Evolutionary conservation across 2,888 invertebrate species (phyloP).

Genomic region (Caenorhabditis plicata): DNA sequence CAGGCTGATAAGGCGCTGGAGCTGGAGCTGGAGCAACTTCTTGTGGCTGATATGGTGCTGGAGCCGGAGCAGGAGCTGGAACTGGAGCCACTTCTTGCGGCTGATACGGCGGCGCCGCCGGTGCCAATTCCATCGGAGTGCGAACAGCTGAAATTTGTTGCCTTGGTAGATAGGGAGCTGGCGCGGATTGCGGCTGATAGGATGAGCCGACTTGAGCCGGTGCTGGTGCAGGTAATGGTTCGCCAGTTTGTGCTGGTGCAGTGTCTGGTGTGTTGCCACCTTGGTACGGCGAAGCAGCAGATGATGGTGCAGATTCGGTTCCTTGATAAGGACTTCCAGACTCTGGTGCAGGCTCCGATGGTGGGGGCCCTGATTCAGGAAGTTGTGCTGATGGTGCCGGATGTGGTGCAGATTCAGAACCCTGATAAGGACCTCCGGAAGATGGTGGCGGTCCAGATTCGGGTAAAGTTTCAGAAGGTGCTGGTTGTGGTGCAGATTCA

Average conservation of each 20-base stretch:
- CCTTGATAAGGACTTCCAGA: constrained; percentile 1
- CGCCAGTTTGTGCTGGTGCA: constrained; percentile 14
- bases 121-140: too few species aligned
- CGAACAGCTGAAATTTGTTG: too few species aligned
- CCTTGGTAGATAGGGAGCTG: too few species aligned
- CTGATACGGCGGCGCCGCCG: too few species aligned
- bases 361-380: not conserved
- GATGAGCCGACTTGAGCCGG: constrained; percentile 3
- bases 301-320: not conserved
- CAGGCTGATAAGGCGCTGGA: constrained; percentile 2
- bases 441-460: not conserved
- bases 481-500: not conserved
- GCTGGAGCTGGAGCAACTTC: constrained; percentile 1
- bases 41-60: not conserved
- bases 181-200: too few species aligned
- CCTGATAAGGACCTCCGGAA: not conserved
- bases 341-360: not conserved
- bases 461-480: not conserved
- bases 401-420: not conserved
- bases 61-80: not conserved
- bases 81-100: too few species aligned
- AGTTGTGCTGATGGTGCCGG: not conserved
- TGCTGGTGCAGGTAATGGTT: constrained; percentile 12
- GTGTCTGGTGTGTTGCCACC: not conserved
- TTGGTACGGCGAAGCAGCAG: not conserved